A percentile compares a stretch with the other conserved stretches of the same genome.
Conservation (phyloP, 2,797 vertebrate genomes). For the Odontamblyopus lacepedii region DNA sequence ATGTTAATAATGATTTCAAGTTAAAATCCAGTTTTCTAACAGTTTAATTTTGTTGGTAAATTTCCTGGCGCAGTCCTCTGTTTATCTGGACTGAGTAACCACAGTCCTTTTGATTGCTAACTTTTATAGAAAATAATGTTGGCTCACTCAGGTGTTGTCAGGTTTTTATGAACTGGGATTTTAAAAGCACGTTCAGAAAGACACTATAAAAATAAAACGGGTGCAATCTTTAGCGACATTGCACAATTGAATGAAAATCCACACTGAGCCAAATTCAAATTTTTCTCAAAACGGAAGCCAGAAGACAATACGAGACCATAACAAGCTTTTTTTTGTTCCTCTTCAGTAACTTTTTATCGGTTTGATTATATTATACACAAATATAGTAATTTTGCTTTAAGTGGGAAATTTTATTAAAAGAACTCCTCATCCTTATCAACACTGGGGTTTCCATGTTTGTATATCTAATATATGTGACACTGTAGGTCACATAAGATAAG, state of each 20-base stretch:
- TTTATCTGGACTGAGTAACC: too few species aligned
- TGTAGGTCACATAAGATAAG: conserved; percentile 64
- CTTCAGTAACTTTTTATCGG: not conserved
- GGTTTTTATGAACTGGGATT: not conserved
- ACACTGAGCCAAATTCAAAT: too few species aligned
- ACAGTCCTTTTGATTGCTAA: not conserved
- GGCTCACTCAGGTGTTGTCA: not conserved
- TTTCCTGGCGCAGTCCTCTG: too few species aligned
- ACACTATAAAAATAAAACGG: not conserved
- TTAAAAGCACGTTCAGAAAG: not conserved
- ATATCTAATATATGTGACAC: conserved; percentile 44
- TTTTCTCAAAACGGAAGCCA: not conserved
- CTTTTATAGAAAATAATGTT: not conserved
- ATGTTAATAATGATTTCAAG: too few species aligned
- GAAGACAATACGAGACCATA: not conserved
- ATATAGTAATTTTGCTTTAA: not conserved
- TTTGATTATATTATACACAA: not conserved
- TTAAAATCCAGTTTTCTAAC: too few species aligned
- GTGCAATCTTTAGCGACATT: not conserved
- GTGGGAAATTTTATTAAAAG: not conserved
- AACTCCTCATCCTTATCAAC: conserved; percentile 3
- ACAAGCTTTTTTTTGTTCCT: not conserved
- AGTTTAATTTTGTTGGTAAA: too few species aligned
- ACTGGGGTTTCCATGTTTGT: conserved; percentile 31
- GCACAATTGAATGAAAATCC: not conserved